Base-by-base conservation (phyloP, 2,888 invertebrate species). In the Drosophila stalkeri region DNA sequence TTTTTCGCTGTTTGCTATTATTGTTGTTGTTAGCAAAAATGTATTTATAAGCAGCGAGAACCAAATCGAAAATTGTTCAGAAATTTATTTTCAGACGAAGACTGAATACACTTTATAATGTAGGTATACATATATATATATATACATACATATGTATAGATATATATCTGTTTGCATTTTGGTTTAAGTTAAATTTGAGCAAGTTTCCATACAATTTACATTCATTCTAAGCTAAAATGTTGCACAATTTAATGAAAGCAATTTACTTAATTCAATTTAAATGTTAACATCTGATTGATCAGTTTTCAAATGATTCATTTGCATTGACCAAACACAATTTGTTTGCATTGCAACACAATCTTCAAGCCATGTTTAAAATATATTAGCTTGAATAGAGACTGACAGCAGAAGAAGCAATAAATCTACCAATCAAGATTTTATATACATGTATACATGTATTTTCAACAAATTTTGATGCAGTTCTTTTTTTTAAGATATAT, bases 11-110 rank as follows among this genome's bases (percentile, higher is more conserved):
- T n/a, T 41, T 27, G 44, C 20, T 33, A 31, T 35, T 51, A 35
- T 54, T 63, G 43, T 44, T 62, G 44, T 75, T 81, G 77, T 60
- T 66, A 72, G 68, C 44, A 68, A 77, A 81, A 80, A 81, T 75
- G 66, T 86, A 86, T 89, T 89, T 87, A 76, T 90, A 85, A 82
- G 62, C 67, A 64, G 54, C 46, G 55, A 46, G 81, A 77, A 68
- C 77, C 55, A 67, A 79, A 82, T 63, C 8, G 59, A 69, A 57
- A 47, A 16, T 9, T 23, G 39, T 35, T 14, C 20, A 64, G 60
- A 52, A 49, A 11, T 35, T 14, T 11, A 3, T 46, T 31, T 7
- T 14, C 5, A 35, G 9, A 2, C 37, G 51, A 37, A 16, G 3
- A 33, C 7, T 0, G 12, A 44, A 68, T 60, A 49, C 72, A 4